Conservation (phyloP, 2,113 vertebrate genomes). For the Sisor rabdophorus region DNA sequence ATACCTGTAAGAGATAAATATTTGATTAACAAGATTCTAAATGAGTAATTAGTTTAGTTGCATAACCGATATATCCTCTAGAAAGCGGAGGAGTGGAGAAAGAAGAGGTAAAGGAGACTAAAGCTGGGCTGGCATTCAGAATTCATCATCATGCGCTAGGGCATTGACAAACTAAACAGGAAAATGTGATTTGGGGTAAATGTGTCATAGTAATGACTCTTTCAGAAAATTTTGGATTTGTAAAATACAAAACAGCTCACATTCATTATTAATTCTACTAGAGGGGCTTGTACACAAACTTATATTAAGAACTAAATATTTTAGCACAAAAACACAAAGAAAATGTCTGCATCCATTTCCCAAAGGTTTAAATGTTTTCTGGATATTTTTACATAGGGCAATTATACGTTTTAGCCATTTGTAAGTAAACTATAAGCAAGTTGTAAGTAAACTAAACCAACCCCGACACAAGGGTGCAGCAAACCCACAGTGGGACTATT, state of each 20-base stretch:
- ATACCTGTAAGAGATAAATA: not conserved
- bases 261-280: not conserved
- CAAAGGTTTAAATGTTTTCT: not conserved
- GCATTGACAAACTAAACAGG: not conserved
- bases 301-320: conserved; percentile 16
- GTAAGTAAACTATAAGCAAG: not conserved
- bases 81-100: not conserved
- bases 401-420: not conserved
- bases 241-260: conserved; percentile 1
- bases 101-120: conserved; percentile 7
- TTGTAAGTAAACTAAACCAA: not conserved
- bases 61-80: not conserved
- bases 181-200: not conserved
- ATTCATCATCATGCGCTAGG: not conserved
- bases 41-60: not conserved
- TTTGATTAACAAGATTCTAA: not conserved
- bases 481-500: not conserved
- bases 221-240: not conserved
- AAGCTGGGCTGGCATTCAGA: not conserved
- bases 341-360: not conserved
- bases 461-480: conserved; percentile 16
- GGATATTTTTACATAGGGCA: not conserved
- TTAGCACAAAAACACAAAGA: not conserved
- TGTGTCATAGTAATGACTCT: conserved; percentile 4
- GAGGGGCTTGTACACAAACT: not conserved